Evolutionary conservation across 1,140 invertebrate genomes (phyloP).

Genomic region (Bombus impatiens): DNA sequence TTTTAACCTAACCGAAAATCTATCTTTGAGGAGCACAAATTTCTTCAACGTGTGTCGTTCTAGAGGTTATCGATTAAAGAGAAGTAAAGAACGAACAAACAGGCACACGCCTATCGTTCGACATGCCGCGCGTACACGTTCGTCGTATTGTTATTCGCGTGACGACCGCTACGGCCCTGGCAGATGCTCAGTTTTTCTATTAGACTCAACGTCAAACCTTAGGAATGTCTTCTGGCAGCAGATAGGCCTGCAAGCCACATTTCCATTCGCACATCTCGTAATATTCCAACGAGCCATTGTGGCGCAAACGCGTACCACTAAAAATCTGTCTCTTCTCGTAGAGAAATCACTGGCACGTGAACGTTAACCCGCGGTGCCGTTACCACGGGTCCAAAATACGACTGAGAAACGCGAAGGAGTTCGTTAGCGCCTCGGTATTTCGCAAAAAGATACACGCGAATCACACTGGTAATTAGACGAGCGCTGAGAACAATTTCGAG

Average conservation of each 20-base stretch:
- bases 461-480: conserved; percentile 24
- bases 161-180: conserved; percentile 52
- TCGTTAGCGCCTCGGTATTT: conserved; percentile 3
- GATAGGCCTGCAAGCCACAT: conserved; percentile 39
- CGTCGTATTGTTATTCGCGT: conserved; percentile 60
- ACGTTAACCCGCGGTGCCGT: conserved; percentile 33
- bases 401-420: not conserved
- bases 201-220: conserved; percentile 51
- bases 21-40: no score
- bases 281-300: conserved; percentile 20
- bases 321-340: conserved; percentile 5
- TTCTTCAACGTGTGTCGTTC: no score
- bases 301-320: not conserved
- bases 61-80: not conserved
- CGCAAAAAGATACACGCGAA: not conserved
- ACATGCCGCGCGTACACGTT: conserved; percentile 12
- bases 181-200: conserved; percentile 67
- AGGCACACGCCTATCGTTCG: conserved; percentile 1
- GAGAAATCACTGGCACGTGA: conserved; percentile 1
- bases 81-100: not conserved
- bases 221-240: conserved; percentile 50
- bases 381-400: conserved; percentile 17
- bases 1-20: no score
- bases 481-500: not conserved
- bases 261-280: conserved; percentile 42